A percentile compares a stretch with the other conserved stretches of the same genome.
phyloP scores from a whole-genome alignment of 1,140 invertebrate species.

The Macrobrachium nipponense region DNA sequence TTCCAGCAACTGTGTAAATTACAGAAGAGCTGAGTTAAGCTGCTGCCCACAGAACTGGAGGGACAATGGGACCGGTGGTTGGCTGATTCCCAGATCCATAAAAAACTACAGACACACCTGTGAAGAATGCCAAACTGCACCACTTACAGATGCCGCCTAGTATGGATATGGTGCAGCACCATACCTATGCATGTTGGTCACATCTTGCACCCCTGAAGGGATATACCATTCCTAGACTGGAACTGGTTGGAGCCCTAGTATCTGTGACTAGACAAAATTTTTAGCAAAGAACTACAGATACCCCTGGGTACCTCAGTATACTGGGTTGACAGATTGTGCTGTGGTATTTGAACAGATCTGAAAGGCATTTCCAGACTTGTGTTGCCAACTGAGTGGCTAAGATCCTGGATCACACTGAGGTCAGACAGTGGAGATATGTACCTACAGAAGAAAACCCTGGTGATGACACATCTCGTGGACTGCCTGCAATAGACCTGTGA shows the following conservation, averaged over 20 bases:
- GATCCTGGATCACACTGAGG: slow-evolving; percentile 57
- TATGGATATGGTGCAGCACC: background rate
- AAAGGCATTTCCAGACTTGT: slow-evolving; percentile 46
- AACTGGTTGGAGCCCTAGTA: no score
- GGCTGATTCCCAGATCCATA: background rate
- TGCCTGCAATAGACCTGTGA: background rate
- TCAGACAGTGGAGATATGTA: slow-evolving; percentile 58
- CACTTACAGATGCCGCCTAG: background rate
- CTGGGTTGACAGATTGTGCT: background rate
- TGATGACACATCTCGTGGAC: slow-evolving; percentile 46
- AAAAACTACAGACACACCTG: background rate
- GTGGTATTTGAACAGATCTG: no score
- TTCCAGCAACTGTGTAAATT: background rate
- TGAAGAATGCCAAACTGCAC: background rate
- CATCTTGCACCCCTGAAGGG: no score
- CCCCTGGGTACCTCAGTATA: background rate
- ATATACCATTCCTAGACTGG: no score
- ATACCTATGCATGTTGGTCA: no score
- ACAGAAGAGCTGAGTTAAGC: background rate
- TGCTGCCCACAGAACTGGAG: background rate
- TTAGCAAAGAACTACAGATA: background rate
- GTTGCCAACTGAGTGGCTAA: slow-evolving; percentile 62
- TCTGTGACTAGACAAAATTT: no score
- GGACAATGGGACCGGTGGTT: background rate
- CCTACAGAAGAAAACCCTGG: slow-evolving; percentile 58